phyloP scores from a whole-genome alignment of 2,888 invertebrate species.

The Mamestra brassicae region DNA sequence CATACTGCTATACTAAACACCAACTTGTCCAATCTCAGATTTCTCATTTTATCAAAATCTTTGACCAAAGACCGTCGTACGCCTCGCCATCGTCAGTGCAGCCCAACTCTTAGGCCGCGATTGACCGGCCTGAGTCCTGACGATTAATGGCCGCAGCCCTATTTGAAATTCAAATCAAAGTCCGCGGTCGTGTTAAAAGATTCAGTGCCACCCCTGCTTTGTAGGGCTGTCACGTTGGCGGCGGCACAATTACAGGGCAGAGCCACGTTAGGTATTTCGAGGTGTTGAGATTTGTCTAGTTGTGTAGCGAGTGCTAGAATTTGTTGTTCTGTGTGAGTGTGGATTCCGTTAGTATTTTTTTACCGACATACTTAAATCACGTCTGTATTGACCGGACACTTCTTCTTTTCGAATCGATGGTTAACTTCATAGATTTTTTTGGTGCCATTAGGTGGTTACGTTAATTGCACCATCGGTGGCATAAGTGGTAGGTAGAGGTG shows the following conservation, averaged over 20 bases:
- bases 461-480: neutral
- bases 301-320: neutral
- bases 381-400: neutral
- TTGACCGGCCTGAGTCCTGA: conserved; percentile 57
- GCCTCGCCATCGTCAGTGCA: conserved; percentile 3
- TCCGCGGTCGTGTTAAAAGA: conserved; percentile 54
- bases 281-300: conserved; percentile 34
- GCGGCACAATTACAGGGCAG: conserved; percentile 47
- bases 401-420: neutral
- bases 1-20: neutral
- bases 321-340: neutral
- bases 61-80: neutral
- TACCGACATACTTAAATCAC: neutral
- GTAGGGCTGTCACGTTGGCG: conserved; percentile 54
- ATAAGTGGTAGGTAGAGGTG: neutral
- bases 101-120: conserved; percentile 43
- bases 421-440: no score
- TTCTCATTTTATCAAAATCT: neutral
- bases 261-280: conserved; percentile 33
- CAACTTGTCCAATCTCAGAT: neutral
- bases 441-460: no score
- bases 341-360: neutral
- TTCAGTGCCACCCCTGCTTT: conserved; percentile 41
- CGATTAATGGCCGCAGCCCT: conserved; percentile 66
- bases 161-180: conserved; percentile 73